Conservation (phyloP, 1,140 invertebrate genomes). For the Bombus sibiricus region DNA sequence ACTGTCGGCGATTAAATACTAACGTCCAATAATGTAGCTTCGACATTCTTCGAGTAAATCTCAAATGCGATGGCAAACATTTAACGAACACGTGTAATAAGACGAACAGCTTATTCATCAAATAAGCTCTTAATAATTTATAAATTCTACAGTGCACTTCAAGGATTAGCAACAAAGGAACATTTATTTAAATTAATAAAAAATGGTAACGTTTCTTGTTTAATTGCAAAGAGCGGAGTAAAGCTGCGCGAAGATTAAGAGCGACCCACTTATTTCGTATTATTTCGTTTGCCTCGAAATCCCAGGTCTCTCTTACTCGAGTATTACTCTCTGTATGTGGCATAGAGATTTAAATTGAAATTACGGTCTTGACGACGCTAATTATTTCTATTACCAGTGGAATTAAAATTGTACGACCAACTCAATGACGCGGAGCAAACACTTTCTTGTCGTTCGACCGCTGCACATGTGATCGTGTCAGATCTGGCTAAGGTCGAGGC, state of each 20-base stretch:
- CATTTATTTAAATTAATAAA: no score
- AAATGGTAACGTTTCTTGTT: no score
- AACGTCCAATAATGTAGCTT: not conserved
- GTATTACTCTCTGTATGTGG: not conserved
- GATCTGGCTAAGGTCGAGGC: constrained; percentile 40
- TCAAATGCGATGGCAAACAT: not conserved
- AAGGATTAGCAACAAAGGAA: no score
- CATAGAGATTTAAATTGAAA: constrained; percentile 31
- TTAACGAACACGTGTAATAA: no score
- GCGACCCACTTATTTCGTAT: no score
- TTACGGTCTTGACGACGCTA: constrained; percentile 35
- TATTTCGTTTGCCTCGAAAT: not conserved
- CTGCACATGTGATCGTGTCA: constrained; percentile 44
- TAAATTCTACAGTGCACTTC: no score
- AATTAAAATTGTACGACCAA: constrained; percentile 36
- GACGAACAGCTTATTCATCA: no score
- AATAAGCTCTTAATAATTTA: no score
- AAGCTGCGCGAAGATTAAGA: no score
- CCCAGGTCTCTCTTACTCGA: not conserved
- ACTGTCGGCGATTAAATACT: not conserved
- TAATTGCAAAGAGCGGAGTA: no score
- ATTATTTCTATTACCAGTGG: constrained; percentile 41
- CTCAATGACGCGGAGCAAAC: constrained; percentile 1
- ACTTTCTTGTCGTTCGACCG: constrained; percentile 18
- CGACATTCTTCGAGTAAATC: not conserved